phyloP scores from a whole-genome alignment of 1,140 invertebrate species.

The Meloidogyne chitwoodi region DNA sequence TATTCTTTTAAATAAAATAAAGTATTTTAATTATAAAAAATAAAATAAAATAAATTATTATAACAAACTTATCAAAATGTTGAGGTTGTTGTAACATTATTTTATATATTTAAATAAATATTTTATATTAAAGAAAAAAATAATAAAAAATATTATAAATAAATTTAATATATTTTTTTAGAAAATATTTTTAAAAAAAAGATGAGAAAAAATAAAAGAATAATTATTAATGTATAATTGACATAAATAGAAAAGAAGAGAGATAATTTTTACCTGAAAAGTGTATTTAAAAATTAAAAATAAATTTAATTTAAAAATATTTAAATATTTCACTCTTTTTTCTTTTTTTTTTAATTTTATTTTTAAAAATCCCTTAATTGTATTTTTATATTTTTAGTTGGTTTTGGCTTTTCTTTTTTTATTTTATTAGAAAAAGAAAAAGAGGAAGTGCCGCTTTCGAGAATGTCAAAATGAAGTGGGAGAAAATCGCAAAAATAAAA shows the following conservation, averaged over 20 bases:
- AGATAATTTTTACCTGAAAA: too few relatives aligned
- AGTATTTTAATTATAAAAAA: not conserved
- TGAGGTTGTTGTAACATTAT: not conserved
- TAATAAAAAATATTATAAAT: not conserved
- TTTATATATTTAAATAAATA: not conserved
- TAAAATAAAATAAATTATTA: not conserved
- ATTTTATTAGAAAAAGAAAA: not conserved
- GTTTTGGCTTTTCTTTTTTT: not conserved
- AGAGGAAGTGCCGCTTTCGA: not conserved
- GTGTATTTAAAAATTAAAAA: too few relatives aligned
- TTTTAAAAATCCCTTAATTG: not conserved
- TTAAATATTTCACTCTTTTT: not conserved
- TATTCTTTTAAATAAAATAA: not conserved
- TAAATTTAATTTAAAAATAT: too few relatives aligned
- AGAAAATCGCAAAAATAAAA: not conserved
- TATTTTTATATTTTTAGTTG: not conserved
- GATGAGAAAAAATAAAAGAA: too few relatives aligned
- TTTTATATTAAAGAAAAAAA: not conserved
- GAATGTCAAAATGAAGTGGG: not conserved
- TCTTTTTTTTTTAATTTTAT: not conserved
- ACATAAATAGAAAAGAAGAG: too few relatives aligned
- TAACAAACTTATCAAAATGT: constrained; percentile 11
- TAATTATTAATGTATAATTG: too few relatives aligned
- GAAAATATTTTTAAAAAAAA: too few relatives aligned
- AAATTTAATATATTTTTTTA: too few relatives aligned